phyloP scores from a whole-genome alignment of 2,888 invertebrate genomes.

The Bedellia somnulentella region DNA sequence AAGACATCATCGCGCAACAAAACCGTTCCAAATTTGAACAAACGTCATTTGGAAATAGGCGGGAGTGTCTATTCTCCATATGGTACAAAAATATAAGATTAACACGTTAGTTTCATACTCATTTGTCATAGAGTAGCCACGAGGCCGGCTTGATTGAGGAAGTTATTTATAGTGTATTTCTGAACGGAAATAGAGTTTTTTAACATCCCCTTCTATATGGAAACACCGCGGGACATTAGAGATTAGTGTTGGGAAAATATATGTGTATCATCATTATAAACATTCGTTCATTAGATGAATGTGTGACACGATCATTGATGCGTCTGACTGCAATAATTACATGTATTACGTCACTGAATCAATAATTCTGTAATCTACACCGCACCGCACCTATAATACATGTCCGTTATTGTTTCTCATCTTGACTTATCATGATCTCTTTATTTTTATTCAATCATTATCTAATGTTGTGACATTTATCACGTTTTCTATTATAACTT shows the following conservation, averaged over 20 bases:
- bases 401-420: no score
- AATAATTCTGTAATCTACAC: no score
- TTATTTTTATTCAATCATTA: no score
- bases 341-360: no score
- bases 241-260: slow-evolving; percentile 19
- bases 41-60: slow-evolving; percentile 25
- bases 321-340: no score
- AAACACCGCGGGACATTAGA: slow-evolving; percentile 32
- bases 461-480: no score
- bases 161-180: slow-evolving; percentile 45
- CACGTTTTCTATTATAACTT: no score
- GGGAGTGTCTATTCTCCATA: slow-evolving; percentile 46
- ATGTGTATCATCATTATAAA: slow-evolving; percentile 24
- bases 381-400: no score
- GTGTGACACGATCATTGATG: no score
- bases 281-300: slow-evolving; percentile 19
- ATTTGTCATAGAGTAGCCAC: slow-evolving; percentile 40
- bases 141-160: slow-evolving; percentile 48
- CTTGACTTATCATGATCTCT: no score
- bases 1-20: slow-evolving; percentile 44
- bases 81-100: slow-evolving; percentile 52
- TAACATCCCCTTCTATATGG: slow-evolving; percentile 25
- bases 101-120: slow-evolving; percentile 39
- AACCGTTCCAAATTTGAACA: slow-evolving; percentile 33
- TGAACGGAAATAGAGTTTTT: slow-evolving; percentile 54